Base-by-base conservation (phyloP, 2,113 vertebrate genomes). In the Dascyllus trimaculatus region DNA sequence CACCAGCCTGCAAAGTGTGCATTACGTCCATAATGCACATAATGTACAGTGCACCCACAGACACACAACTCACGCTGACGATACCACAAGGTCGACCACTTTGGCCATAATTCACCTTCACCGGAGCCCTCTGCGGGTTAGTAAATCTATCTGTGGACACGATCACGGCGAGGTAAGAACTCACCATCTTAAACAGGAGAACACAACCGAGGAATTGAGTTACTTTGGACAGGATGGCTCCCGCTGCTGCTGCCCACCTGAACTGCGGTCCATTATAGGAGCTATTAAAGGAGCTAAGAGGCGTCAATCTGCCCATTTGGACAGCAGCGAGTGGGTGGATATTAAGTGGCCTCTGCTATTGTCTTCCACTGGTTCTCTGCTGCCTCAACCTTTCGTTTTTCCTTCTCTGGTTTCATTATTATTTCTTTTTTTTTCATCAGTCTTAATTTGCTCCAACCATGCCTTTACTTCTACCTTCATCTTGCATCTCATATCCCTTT, bases 281-380 rank as follows among this genome's bases (percentile, higher is more conserved):
- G 86, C 86, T 87, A 79, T 90, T 89, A 90, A 76, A 81, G 86
- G 63, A 82, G 75, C 81, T 88, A 84, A 86, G 85, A 88, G 76
- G 74, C 74, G 82, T 93, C 92, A 89, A 89, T 93, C 88, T 73
- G 74, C 66, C 88, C 81, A 90, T 88, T 88, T 89, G 79, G 83
- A 85, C 73, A 73, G 70, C 82, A 78, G 77, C 5, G 75, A 88
- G 91, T 91, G 82, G 90, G 91, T 35, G 89, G 89, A 88, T 89
- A 35, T 74, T 90, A 84, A 92, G 87, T 78, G 81, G 84, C 71
- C 84, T 86, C 78, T 56, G 22, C 78, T 62, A 78, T 86, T 82
- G 81, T 86, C 65, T 85, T 83, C 52, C 64, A 78, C 71, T 66
- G 53, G 82, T 79, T 82, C 51, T 77, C 71, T 79, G 43, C 69